Evolutionary conservation across 2,888 invertebrate species (phyloP).

Genomic region (Melanophora roralis): DNA sequence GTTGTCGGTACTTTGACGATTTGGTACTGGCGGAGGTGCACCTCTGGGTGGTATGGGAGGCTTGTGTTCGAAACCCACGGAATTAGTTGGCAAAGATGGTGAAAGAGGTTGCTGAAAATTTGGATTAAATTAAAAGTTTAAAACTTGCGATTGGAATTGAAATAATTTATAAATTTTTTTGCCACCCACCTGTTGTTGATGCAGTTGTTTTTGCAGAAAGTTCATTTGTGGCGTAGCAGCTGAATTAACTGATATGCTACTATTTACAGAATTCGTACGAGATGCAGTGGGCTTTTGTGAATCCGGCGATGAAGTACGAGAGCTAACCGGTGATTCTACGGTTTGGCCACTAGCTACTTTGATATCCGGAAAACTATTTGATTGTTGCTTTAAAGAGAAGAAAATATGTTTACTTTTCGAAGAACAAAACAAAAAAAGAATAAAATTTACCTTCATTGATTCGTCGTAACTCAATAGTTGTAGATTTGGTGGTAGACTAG

Average conservation of each 20-base stretch:
- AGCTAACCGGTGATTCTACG: slow-evolving; percentile 79
- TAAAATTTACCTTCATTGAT: slow-evolving; percentile 79
- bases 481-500: slow-evolving; percentile 91
- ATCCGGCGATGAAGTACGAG: slow-evolving; percentile 80
- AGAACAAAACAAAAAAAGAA: neutral
- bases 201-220: slow-evolving; percentile 78
- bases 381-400: slow-evolving; percentile 73
- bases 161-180: neutral
- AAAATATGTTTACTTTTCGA: too few relatives aligned
- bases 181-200: slow-evolving; percentile 71
- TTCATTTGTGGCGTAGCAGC: slow-evolving; percentile 79
- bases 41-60: slow-evolving; percentile 81
- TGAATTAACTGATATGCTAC: slow-evolving; percentile 72
- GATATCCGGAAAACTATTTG: slow-evolving; percentile 76
- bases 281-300: slow-evolving; percentile 76
- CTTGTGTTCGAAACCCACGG: slow-evolving; percentile 76
- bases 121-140: neutral
- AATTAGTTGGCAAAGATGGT: slow-evolving; percentile 71
- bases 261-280: slow-evolving; percentile 72
- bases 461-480: slow-evolving; percentile 91
- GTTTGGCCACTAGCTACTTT: slow-evolving; percentile 73
- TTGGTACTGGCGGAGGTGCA: slow-evolving; percentile 80
- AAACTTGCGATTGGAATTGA: too few relatives aligned
- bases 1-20: slow-evolving; percentile 76
- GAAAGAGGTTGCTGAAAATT: slow-evolving; percentile 67